Evolutionary conservation across 2,888 invertebrate genomes (phyloP).

Genomic region (Chymomyza fuscimana): DNA sequence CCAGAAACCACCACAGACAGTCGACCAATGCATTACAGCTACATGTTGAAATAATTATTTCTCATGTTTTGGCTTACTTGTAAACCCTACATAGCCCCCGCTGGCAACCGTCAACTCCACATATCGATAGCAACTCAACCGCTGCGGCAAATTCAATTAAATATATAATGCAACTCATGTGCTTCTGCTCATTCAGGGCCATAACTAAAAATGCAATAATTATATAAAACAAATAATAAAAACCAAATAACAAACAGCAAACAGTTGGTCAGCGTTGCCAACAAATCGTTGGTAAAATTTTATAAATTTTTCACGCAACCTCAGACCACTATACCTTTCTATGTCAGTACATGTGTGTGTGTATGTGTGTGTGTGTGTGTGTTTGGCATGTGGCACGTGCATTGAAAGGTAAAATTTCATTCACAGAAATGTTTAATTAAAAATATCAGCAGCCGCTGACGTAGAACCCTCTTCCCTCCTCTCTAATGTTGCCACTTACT

Average conservation of each 20-base stretch:
- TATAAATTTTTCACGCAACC: conserved; percentile 30
- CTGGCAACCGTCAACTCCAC: neutral
- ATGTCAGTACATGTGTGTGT: no score
- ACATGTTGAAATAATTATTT: neutral
- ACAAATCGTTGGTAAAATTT: conserved; percentile 35
- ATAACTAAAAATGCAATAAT: conserved; percentile 40
- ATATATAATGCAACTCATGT: conserved; percentile 46
- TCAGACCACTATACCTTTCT: neutral
- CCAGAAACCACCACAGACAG: neutral
- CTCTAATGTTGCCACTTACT: conserved; percentile 38
- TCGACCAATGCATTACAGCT: neutral
- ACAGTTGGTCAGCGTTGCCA: conserved; percentile 29
- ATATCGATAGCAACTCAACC: neutral
- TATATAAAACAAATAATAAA: conserved; percentile 23
- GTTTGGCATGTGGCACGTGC: conserved; percentile 26
- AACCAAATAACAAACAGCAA: conserved; percentile 18
- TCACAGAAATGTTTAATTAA: conserved; percentile 58
- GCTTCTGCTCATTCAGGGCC: conserved; percentile 26
- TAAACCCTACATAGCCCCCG: neutral
- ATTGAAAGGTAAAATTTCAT: conserved; percentile 28
- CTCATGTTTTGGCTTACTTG: neutral
- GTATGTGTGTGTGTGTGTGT: neutral
- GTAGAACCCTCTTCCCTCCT: conserved; percentile 6
- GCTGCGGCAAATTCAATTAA: conserved; percentile 53
- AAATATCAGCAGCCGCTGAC: conserved; percentile 46